Conservation (phyloP, 1,140 invertebrate species). For the Saccostrea cuccullata region DNA sequence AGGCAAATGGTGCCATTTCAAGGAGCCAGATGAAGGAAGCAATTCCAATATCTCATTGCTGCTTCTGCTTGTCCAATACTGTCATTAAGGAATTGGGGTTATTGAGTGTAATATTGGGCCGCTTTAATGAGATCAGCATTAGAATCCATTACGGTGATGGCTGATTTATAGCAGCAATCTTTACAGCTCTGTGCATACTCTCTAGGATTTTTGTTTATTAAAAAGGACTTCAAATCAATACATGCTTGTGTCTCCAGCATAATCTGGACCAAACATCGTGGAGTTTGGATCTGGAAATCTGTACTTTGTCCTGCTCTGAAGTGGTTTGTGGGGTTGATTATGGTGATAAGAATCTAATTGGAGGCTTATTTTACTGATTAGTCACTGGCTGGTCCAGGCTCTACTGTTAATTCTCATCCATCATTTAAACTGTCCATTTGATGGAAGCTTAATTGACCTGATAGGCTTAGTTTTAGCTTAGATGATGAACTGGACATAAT, state of each 20-base stretch:
- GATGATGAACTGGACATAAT: background rate
- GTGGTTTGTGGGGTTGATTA: slow-evolving; percentile 5
- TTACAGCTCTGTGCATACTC: background rate
- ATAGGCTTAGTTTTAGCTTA: background rate
- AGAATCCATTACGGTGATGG: background rate
- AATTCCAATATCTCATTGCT: background rate
- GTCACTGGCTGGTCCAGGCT: background rate
- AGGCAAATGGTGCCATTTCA: background rate
- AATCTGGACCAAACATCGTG: slow-evolving; percentile 29
- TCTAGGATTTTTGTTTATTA: background rate
- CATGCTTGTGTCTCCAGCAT: background rate
- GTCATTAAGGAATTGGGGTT: background rate
- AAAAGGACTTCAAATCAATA: background rate
- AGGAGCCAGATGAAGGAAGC: background rate
- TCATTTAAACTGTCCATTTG: background rate
- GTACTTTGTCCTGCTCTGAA: background rate
- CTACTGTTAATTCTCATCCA: background rate
- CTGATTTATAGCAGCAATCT: background rate
- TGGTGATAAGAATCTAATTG: slow-evolving; percentile 14
- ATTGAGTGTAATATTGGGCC: background rate
- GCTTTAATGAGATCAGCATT: background rate
- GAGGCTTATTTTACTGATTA: background rate
- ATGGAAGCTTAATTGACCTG: slow-evolving; percentile 1
- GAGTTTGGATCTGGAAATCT: slow-evolving; percentile 12
- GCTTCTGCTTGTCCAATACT: background rate